These are phyloP conservation scores for Maniola hyperantus DNA, from an alignment of 2,888 invertebrate genomes.

Conservation along the genomic window DNA sequence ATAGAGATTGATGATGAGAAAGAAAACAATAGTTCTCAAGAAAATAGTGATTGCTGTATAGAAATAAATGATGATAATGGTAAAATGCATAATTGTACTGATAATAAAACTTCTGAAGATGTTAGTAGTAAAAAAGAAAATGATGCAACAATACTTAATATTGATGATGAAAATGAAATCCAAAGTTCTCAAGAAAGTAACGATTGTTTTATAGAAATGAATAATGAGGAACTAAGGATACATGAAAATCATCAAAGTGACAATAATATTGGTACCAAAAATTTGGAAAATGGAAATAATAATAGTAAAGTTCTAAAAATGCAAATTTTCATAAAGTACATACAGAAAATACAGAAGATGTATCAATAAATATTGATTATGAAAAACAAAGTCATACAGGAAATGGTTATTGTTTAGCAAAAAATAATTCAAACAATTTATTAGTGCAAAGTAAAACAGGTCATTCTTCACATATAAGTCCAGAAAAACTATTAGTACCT, in stretches of 20 bases:
- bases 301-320: not conserved
- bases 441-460: not conserved
- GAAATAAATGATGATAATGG: not conserved
- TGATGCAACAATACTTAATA: not conserved
- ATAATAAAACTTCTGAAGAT: not conserved
- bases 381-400: not conserved
- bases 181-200: not conserved
- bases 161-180: conserved; percentile 32
- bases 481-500: conserved; percentile 40
- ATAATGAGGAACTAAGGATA: not conserved
- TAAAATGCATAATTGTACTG: too few species aligned
- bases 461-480: conserved; percentile 12
- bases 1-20: conserved; percentile 27
- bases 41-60: not conserved
- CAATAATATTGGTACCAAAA: not conserved
- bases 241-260: not conserved
- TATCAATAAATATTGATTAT: not conserved
- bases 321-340: too few species aligned
- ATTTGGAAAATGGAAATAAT: not conserved
- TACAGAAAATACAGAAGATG: too few species aligned
- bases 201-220: not conserved
- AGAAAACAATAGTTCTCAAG: conserved; percentile 23
- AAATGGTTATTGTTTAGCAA: not conserved
- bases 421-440: not conserved
- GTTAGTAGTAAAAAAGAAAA: not conserved